Conservation (phyloP, 2,888 invertebrate genomes). For the Cinara cedri region DNA sequence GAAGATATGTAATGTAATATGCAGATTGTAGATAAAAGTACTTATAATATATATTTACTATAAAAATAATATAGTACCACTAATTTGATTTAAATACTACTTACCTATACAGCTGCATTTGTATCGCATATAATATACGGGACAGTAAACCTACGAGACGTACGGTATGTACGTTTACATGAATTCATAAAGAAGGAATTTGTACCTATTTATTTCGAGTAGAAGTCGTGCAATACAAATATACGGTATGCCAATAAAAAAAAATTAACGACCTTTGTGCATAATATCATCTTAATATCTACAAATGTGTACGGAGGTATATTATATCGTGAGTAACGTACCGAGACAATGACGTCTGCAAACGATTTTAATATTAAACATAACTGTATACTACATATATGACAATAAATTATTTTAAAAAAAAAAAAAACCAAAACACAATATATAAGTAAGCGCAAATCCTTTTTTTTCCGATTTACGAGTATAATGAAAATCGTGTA, state of each 20-base stretch:
- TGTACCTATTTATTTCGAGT: neutral
- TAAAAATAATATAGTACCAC: too few relatives aligned
- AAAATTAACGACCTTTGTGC: constrained; percentile 16
- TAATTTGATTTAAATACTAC: too few relatives aligned
- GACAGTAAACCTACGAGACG: neutral
- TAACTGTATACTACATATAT: neutral
- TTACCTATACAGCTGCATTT: too few relatives aligned
- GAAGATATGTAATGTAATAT: too few relatives aligned
- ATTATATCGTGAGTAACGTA: constrained; percentile 7
- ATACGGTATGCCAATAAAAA: neutral
- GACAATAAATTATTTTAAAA: constrained; percentile 1
- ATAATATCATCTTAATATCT: neutral
- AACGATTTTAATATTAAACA: neutral
- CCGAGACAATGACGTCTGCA: neutral
- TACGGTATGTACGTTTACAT: neutral
- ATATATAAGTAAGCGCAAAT: neutral
- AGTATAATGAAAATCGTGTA: too few relatives aligned
- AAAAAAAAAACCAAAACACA: neutral
- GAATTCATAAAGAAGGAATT: constrained; percentile 6
- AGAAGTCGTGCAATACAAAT: constrained; percentile 21
- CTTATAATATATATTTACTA: too few relatives aligned
- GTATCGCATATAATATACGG: neutral
- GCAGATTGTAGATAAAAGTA: too few relatives aligned
- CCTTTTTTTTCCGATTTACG: too few relatives aligned
- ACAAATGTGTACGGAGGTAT: neutral